Percentiles rank a stretch among this genome's conserved stretches.
phyloP scores from a whole-genome alignment of 2,797 vertebrate species.

The Catamblyrhynchus diadema region DNA sequence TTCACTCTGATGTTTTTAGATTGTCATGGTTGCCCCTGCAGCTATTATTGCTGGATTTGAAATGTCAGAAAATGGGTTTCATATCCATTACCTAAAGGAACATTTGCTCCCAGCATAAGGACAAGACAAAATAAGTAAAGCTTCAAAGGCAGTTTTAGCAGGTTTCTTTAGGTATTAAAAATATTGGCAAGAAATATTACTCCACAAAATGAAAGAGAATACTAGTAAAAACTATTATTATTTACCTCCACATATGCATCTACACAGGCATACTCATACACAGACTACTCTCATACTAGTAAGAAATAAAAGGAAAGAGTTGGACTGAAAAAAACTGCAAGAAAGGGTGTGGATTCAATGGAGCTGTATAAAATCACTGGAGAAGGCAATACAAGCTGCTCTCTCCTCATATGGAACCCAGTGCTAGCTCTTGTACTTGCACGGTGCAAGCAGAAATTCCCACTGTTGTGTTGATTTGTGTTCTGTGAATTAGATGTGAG shows the following conservation, averaged over 20 bases:
- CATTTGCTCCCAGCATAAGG: neutral
- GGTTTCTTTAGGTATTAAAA: neutral
- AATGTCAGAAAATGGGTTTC: neutral
- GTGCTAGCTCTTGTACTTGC: neutral
- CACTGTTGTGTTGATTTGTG: neutral
- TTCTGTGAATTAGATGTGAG: neutral
- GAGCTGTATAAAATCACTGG: neutral
- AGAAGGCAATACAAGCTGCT: neutral
- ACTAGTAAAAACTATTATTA: neutral
- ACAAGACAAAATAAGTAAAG: neutral
- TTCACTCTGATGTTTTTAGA: neutral
- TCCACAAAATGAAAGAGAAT: neutral
- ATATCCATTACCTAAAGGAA: neutral
- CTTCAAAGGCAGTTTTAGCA: neutral
- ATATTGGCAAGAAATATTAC: neutral
- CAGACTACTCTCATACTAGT: neutral
- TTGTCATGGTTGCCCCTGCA: neutral
- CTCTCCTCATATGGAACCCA: neutral
- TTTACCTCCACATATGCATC: accelerated
- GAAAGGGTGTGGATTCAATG: neutral
- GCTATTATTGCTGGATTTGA: neutral
- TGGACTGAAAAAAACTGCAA: neutral
- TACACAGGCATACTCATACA: neutral
- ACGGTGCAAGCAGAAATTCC: neutral
- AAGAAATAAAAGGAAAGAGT: neutral